These are phyloP conservation scores for Xiphophorus maculatus DNA, from an alignment of 2,113 vertebrate genomes.

Conservation along the genomic window DNA sequence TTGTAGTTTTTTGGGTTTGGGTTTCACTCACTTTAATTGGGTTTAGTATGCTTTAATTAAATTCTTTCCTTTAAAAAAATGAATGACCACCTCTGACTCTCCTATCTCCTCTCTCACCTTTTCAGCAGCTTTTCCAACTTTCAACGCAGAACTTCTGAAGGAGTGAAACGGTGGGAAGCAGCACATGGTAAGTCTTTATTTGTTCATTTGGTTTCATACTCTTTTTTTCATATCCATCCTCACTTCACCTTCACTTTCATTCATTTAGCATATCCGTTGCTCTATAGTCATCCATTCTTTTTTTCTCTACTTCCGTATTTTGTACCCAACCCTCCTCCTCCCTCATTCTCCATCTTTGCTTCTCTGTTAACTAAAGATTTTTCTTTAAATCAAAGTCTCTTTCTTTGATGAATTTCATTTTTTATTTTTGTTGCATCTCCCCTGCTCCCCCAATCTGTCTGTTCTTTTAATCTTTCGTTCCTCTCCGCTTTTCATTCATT, in stretches of 20 bases:
- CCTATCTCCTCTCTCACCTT: conserved; percentile 16
- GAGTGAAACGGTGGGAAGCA: conserved; percentile 32
- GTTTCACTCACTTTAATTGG: not conserved
- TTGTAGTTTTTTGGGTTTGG: not conserved
- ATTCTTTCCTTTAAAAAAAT: not conserved
- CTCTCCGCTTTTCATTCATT: not conserved
- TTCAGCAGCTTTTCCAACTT: conserved; percentile 14
- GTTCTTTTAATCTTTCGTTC: not conserved
- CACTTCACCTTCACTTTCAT: not conserved
- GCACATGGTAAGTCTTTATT: conserved; percentile 52
- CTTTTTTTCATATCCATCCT: not conserved
- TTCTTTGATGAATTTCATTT: not conserved
- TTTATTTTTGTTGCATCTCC: not conserved
- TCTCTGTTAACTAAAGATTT: not conserved
- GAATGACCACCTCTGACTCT: conserved; percentile 28
- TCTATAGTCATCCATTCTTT: not conserved
- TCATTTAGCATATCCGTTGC: not conserved
- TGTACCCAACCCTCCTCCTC: not conserved
- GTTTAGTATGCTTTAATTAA: not conserved
- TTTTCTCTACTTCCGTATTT: not conserved
- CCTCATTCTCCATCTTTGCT: not conserved
- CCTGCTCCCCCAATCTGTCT: not conserved
- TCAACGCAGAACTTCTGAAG: conserved; percentile 20
- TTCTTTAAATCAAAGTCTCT: not conserved
- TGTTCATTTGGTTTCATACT: conserved; percentile 9